phyloP scores from a whole-genome alignment of 37 sponge, comb jelly and placozoan species.

The Eunapius fragilis region DNA sequence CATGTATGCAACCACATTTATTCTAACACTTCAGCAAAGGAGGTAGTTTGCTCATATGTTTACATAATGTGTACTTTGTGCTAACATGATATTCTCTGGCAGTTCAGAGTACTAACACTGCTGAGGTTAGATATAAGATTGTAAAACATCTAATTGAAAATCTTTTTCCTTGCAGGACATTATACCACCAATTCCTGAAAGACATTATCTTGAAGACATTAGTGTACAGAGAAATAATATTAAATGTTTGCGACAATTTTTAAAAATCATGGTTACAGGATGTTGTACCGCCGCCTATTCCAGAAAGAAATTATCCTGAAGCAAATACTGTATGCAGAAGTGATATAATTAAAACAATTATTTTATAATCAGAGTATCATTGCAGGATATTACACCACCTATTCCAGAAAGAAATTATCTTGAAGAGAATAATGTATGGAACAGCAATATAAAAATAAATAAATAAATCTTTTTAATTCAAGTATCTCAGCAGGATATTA shows the following conservation, averaged over 20 bases:
- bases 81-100: background rate
- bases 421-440: background rate
- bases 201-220: background rate
- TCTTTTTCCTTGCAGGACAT: background rate
- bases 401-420: background rate
- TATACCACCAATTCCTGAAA: background rate
- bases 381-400: background rate
- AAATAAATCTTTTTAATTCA: background rate
- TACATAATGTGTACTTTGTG: background rate
- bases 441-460: background rate
- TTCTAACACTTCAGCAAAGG: background rate
- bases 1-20: too few relatives aligned
- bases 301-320: too few relatives aligned
- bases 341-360: too few relatives aligned
- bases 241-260: too few relatives aligned
- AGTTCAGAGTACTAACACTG: background rate
- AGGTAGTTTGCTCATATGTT: background rate
- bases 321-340: too few relatives aligned
- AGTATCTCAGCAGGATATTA: background rate
- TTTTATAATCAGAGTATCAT: background rate
- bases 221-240: too few relatives aligned
- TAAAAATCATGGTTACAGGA: background rate
- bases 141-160: background rate
- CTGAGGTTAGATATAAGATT: background rate
- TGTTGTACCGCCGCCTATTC: background rate